Conservation (phyloP, 2,888 invertebrate genomes). For the Corbicula japonica region DNA sequence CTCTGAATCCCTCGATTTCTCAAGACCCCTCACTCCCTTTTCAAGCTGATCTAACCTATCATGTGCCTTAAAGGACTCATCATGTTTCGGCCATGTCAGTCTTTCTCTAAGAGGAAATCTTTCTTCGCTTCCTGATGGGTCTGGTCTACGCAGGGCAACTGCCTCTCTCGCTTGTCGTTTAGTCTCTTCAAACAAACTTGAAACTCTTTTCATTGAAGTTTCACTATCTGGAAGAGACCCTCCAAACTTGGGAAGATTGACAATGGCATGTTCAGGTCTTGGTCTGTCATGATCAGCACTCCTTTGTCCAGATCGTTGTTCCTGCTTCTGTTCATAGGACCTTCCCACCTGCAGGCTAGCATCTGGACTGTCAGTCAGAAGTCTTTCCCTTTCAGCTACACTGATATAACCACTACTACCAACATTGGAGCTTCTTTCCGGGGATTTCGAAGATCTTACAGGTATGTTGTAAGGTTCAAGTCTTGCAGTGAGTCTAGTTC, state of each 20-base stretch:
- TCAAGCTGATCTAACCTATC: slow-evolving; percentile 10
- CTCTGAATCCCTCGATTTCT: slow-evolving; percentile 58
- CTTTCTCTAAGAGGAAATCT: slow-evolving; percentile 61
- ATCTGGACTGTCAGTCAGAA: slow-evolving; percentile 58
- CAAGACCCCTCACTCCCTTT: slow-evolving; percentile 16
- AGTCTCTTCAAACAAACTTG: slow-evolving; percentile 68
- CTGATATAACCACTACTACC: slow-evolving; percentile 52
- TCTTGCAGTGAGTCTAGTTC: slow-evolving; percentile 52
- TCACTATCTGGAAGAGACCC: slow-evolving; percentile 42
- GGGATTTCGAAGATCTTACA: slow-evolving; percentile 28
- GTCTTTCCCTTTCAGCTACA: slow-evolving; percentile 65
- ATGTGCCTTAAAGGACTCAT: slow-evolving; percentile 51
- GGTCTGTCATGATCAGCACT: slow-evolving; percentile 17
- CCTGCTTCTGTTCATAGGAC: background rate
- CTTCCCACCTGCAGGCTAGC: background rate
- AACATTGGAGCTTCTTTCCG: slow-evolving; percentile 16
- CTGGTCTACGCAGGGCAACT: slow-evolving; percentile 60
- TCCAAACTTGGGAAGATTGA: slow-evolving; percentile 21
- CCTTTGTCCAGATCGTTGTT: background rate
- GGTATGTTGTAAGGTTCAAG: slow-evolving; percentile 47
- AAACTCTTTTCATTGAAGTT: slow-evolving; percentile 68
- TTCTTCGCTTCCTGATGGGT: slow-evolving; percentile 68
- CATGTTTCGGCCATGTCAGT: slow-evolving; percentile 45
- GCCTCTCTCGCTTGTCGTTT: slow-evolving; percentile 61
- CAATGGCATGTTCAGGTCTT: slow-evolving; percentile 21